These are phyloP conservation scores for Ernsta delagoae DNA, from an alignment of 2,888 invertebrate species.

Conservation along the genomic window DNA sequence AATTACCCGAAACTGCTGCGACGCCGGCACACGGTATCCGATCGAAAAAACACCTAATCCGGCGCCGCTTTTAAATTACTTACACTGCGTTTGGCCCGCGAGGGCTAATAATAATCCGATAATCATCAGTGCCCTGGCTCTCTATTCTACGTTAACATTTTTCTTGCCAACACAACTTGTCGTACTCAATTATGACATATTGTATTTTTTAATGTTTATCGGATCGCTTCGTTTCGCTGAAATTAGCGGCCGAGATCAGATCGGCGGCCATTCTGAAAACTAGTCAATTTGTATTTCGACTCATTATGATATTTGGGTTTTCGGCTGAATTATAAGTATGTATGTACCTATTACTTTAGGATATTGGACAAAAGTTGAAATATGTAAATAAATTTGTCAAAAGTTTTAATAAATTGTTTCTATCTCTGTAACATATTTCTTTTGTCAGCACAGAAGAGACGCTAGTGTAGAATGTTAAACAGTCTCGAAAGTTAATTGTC, in stretches of 20 bases:
- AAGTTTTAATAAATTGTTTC: slow-evolving; percentile 15
- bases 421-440: slow-evolving; percentile 28
- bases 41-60: slow-evolving; percentile 66
- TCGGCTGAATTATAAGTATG: neutral
- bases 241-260: neutral
- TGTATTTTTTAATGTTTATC: slow-evolving; percentile 34
- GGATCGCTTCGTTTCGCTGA: slow-evolving; percentile 5
- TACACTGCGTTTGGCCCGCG: slow-evolving; percentile 64
- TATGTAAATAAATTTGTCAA: slow-evolving; percentile 32
- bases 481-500: slow-evolving; percentile 27
- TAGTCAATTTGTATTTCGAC: slow-evolving; percentile 51
- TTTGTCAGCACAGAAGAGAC: slow-evolving; percentile 23
- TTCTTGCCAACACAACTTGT: slow-evolving; percentile 73
- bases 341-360: slow-evolving; percentile 12
- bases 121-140: slow-evolving; percentile 59
- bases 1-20: slow-evolving; percentile 75
- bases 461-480: slow-evolving; percentile 30
- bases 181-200: slow-evolving; percentile 51
- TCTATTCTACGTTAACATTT: slow-evolving; percentile 67
- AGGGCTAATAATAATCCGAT: slow-evolving; percentile 57
- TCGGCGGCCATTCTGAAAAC: slow-evolving; percentile 43
- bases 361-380: slow-evolving; percentile 10
- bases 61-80: slow-evolving; percentile 68
- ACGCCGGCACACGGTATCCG: slow-evolving; percentile 59
- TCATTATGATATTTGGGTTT: neutral